Conservation (phyloP, 2,113 vertebrate genomes). For the Mohoua ochrocephala region DNA sequence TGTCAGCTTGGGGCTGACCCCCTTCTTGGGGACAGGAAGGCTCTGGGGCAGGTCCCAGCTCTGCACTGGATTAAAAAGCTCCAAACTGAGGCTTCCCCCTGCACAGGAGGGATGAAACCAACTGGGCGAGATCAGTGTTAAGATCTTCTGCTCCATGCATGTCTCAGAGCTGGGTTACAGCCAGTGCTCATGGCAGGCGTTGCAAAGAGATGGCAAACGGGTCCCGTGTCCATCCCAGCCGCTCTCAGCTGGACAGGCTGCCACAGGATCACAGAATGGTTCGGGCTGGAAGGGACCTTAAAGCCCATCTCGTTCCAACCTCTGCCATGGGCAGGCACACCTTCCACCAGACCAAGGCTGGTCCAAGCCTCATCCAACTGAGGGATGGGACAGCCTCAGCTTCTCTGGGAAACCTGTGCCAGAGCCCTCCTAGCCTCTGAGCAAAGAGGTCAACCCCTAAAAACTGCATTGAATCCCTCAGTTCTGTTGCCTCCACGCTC, state of each 20-base stretch:
- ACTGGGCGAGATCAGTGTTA: background rate
- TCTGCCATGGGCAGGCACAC: background rate
- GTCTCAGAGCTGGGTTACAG: background rate
- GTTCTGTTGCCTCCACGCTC: background rate
- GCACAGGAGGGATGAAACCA: background rate
- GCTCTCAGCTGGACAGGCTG: background rate
- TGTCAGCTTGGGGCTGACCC: background rate
- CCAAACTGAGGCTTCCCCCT: background rate
- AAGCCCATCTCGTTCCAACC: background rate
- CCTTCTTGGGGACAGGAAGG: background rate
- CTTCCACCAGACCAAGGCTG: background rate
- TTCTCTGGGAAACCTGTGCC: background rate
- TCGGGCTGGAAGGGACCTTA: background rate
- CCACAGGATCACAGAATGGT: background rate
- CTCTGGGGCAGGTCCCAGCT: background rate
- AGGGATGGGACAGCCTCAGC: background rate
- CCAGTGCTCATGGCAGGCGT: fast-evolving
- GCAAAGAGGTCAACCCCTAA: background rate
- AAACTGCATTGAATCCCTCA: background rate
- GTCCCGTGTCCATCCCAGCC: fast-evolving
- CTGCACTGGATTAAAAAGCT: background rate
- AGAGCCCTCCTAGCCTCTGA: background rate
- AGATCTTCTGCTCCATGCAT: fast-evolving
- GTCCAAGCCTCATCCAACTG: background rate
- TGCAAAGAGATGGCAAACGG: fast-evolving